phyloP scores from a whole-genome alignment of 2,797 vertebrate genomes.

The Coregonus ussuriensis region DNA sequence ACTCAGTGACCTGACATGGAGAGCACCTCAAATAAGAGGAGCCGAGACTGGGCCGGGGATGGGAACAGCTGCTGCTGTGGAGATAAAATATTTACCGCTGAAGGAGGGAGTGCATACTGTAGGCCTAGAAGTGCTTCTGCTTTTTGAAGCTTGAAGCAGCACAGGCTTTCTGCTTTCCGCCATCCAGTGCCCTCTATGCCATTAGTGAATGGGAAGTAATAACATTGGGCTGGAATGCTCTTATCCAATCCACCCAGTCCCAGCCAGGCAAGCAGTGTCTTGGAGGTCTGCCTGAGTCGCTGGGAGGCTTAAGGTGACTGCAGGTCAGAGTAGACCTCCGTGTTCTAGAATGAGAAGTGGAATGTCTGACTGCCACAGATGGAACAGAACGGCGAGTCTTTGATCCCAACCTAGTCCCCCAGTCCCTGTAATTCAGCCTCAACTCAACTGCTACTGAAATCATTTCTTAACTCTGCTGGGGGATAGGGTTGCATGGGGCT shows the following conservation, averaged over 20 bases:
- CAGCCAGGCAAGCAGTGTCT: constrained; percentile 9
- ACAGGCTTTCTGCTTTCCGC: constrained; percentile 44
- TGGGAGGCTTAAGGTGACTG: constrained; percentile 45
- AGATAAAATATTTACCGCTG: constrained; percentile 67
- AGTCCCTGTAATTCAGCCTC: constrained; percentile 47
- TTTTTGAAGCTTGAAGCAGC: constrained; percentile 33
- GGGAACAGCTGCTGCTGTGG: constrained; percentile 28
- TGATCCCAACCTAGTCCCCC: constrained; percentile 49
- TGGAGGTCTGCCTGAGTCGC: constrained; percentile 37
- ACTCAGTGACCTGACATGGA: constrained; percentile 58
- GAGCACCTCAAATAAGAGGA: constrained; percentile 39
- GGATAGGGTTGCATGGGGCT: neutral
- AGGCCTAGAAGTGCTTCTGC: constrained; percentile 20
- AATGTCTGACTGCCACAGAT: constrained; percentile 43
- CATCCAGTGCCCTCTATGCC: constrained; percentile 42
- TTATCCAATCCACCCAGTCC: constrained; percentile 48
- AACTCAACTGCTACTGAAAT: constrained; percentile 11
- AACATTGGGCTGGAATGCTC: constrained; percentile 59
- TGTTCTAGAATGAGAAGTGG: constrained; percentile 31
- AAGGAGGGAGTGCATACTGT: constrained; percentile 24
- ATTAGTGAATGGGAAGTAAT: constrained; percentile 60
- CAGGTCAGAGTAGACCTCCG: constrained; percentile 49
- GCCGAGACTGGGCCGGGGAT: constrained; percentile 38
- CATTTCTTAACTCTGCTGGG: neutral
- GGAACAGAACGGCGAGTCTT: constrained; percentile 46